These are phyloP conservation scores for Mastomys natalensis DNA, from an alignment of 2,113 vertebrate species.

Conservation along the genomic window DNA sequence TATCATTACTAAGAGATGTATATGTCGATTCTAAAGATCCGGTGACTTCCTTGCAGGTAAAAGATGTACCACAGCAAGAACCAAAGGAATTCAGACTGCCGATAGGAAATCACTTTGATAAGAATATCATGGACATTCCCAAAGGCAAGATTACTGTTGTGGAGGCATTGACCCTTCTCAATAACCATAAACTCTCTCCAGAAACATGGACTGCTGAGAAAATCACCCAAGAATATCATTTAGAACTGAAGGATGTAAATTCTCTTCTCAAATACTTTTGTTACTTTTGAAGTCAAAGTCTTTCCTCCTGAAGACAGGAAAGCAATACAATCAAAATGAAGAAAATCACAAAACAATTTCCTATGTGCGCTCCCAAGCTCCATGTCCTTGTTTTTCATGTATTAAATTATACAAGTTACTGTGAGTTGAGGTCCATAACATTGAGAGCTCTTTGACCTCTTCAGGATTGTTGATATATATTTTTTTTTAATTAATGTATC, in stretches of 20 bases:
- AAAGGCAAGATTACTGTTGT: constrained; percentile 93
- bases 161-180: constrained; percentile 91
- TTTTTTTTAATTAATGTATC: constrained; percentile 32
- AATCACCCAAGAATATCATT: constrained; percentile 92
- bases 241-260: constrained; percentile 92
- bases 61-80: not conserved
- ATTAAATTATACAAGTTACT: constrained; percentile 52
- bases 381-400: not conserved
- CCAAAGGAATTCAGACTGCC: constrained; percentile 86
- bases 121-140: constrained; percentile 87
- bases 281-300: constrained; percentile 91
- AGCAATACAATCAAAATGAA: constrained; percentile 88
- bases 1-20: constrained; percentile 89
- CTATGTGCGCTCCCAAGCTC: not conserved
- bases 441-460: constrained; percentile 9
- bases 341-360: constrained; percentile 59
- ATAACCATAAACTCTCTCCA: constrained; percentile 91
- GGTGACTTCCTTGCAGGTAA: constrained; percentile 70
- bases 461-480: constrained; percentile 34
- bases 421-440: not conserved
- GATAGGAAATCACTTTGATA: constrained; percentile 78
- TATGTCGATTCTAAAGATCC: constrained; percentile 94
- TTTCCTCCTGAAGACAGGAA: constrained; percentile 86
- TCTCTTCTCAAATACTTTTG: constrained; percentile 92
- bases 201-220: constrained; percentile 92